Evolutionary conservation across 2,888 invertebrate genomes (phyloP).

Genomic region (Allacma fusca): DNA sequence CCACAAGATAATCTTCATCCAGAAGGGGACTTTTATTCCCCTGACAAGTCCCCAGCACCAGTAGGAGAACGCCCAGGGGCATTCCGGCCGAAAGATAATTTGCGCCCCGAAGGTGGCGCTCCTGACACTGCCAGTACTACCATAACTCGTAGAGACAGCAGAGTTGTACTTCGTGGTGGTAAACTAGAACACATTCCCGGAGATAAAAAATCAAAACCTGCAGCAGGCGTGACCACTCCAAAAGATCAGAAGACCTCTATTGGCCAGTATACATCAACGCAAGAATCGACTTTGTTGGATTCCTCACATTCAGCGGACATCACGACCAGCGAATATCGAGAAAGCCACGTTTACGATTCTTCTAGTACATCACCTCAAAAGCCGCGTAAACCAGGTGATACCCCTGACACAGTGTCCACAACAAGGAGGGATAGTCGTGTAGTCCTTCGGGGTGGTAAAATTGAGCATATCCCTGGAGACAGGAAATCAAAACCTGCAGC

Average conservation of each 20-base stretch:
- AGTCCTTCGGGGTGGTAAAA: slow-evolving; percentile 33
- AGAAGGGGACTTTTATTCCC: slow-evolving; percentile 70
- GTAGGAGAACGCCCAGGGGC: slow-evolving; percentile 66
- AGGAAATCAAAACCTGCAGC: slow-evolving; percentile 30
- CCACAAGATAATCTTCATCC: slow-evolving; percentile 69
- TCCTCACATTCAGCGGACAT: not conserved
- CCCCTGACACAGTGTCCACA: not conserved
- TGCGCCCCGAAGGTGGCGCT: slow-evolving; percentile 70
- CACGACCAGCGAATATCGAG: not conserved
- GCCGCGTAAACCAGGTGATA: no score
- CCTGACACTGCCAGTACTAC: slow-evolving; percentile 68
- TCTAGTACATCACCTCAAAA: not conserved
- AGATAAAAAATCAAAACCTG: slow-evolving; percentile 28
- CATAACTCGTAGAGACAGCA: slow-evolving; percentile 10
- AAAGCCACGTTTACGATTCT: slow-evolving; percentile 10
- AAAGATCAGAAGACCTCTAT: slow-evolving; percentile 27
- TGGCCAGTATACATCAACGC: not conserved
- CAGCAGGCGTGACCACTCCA: slow-evolving; percentile 31
- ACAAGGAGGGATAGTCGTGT: slow-evolving; percentile 23
- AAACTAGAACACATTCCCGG: not conserved
- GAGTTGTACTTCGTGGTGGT: slow-evolving; percentile 9
- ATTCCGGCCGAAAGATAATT: slow-evolving; percentile 69
- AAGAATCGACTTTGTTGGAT: no score
- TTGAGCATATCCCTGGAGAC: slow-evolving; percentile 27
- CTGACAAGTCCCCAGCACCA: slow-evolving; percentile 63